Percentiles rank a stretch among this genome's conserved stretches.
Conservation (phyloP, 64 coral and sea anemone genomes). For the Stylophora pistillata region DNA sequence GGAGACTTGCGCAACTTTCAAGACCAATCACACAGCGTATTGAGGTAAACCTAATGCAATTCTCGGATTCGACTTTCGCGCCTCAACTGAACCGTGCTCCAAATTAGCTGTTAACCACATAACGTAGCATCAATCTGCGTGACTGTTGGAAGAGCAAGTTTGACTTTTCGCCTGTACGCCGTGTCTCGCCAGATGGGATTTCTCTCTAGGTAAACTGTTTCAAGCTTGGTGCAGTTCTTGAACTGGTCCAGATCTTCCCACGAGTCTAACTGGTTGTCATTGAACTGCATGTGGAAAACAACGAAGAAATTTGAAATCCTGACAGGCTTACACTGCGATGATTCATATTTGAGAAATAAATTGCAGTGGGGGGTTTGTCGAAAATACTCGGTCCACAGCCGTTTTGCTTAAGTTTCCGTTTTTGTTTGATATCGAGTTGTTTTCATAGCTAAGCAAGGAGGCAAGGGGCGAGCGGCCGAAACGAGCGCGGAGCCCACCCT, state of each 20-base stretch:
- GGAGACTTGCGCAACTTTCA: too few species aligned
- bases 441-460: too few species aligned
- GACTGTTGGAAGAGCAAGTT: slow-evolving; percentile 81
- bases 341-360: too few species aligned
- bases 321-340: not conserved
- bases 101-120: slow-evolving; percentile 6
- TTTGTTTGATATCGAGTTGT: too few species aligned
- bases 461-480: too few species aligned
- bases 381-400: too few species aligned
- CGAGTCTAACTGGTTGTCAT: slow-evolving; percentile 81
- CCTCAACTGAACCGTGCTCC: not conserved
- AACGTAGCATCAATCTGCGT: slow-evolving; percentile 96
- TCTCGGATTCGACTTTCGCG: too few species aligned
- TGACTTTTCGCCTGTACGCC: slow-evolving; percentile 92
- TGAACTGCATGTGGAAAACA: slow-evolving; percentile 73
- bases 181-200: slow-evolving; percentile 87
- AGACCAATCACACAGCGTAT: too few species aligned
- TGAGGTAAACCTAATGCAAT: too few species aligned
- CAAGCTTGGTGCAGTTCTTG: slow-evolving; percentile 67
- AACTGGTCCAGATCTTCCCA: slow-evolving; percentile 95
- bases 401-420: too few species aligned
- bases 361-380: too few species aligned
- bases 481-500: too few species aligned
- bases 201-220: slow-evolving; percentile 92
- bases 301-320: not conserved